Evolutionary conservation across 2,797 vertebrate species (phyloP).

Genomic region (Sebastes kiyomatsui): DNA sequence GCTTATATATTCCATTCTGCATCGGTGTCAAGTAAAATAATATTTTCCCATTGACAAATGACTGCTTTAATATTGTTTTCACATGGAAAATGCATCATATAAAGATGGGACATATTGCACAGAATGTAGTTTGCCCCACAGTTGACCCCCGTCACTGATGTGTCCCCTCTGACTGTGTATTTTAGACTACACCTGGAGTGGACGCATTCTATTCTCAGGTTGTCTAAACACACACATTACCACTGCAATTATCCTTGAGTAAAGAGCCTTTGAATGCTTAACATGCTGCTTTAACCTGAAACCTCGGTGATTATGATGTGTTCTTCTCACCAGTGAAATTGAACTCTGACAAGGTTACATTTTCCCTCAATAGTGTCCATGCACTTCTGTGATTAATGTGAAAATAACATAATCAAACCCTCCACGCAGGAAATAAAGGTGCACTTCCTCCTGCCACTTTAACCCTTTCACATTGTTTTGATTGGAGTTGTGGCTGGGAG

Average conservation of each 20-base stretch:
- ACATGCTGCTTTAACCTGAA: constrained; percentile 40
- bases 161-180: not conserved
- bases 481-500: not conserved
- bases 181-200: constrained; percentile 4
- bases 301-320: constrained; percentile 17
- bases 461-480: not conserved
- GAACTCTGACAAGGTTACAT: constrained; percentile 9
- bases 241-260: constrained; percentile 47
- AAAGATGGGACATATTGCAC: not conserved
- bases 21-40: rapidly evolving
- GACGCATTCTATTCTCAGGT: not conserved
- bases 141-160: not conserved
- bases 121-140: not conserved
- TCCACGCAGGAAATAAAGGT: constrained; percentile 2
- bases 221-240: constrained; percentile 38
- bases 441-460: not conserved
- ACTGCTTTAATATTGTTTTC: not conserved
- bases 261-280: constrained; percentile 31
- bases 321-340: constrained; percentile 11
- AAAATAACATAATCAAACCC: constrained; percentile 25
- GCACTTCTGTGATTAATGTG: constrained; percentile 11
- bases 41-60: not conserved
- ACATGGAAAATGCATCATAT: not conserved
- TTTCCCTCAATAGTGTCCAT: not conserved
- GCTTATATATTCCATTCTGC: not conserved